Evolutionary conservation across 1,140 invertebrate genomes (phyloP), one percentile per base, ranked within the genome.

Genomic region (Drosophila miranda): DNA sequence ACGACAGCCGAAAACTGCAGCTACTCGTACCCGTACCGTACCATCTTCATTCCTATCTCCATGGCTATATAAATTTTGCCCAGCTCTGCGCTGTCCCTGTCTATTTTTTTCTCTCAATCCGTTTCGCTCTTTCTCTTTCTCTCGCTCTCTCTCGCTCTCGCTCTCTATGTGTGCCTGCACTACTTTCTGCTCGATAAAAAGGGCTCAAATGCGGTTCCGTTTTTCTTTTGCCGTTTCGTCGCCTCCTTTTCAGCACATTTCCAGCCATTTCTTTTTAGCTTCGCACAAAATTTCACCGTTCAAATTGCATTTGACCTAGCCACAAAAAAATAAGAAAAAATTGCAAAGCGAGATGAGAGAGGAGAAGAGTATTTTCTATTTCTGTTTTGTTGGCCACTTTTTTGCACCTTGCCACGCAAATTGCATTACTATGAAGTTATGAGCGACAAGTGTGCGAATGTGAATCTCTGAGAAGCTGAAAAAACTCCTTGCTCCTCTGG

Each of bases 201-300:
- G 72, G 81, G 81, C 82, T 87, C 81, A 86, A 86, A 86, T 86
- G 81, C 77, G 77, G 78, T 87, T 81, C 82, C 82, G 81, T 66
- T 81, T 81, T 86, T 74, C 68, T 66, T 63, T 59, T 75, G 46
- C 62, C 49, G 60, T 42, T 58, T 66, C 71, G 69, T 74, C 71
- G 71, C 70, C 71, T 67, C 44, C 71, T 74, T 73, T 73, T 73
- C 69, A 72, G 70, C 71, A 75, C 72, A 73, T 73, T 68, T 44
- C 66, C 51, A 69, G 66, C 43, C 66, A 68, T 64, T 73, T 74
- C 60, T 67, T 66, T 63, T 64, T 58, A 64, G 52, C 69, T 52
- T 41, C 48, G 49, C 54, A 67, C 54, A 73, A 72, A 72, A 68
- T 66, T 86, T 71, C 53, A 71, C 54, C 78, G 70, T 74, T 74